Evolutionary conservation across 2,113 vertebrate species (phyloP).

Genomic region (Tachysurus fulvidraco): DNA sequence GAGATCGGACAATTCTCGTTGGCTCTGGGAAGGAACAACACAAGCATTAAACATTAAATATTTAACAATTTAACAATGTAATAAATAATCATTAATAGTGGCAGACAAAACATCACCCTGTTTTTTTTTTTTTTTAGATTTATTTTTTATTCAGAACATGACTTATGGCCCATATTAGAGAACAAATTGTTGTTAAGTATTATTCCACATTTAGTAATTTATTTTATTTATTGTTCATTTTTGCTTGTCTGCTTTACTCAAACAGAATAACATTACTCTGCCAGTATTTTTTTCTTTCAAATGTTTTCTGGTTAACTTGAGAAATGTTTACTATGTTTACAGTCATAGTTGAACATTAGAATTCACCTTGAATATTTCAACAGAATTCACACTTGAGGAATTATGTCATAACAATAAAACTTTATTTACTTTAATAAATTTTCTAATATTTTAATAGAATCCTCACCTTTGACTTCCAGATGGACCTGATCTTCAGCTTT

Average conservation of each 20-base stretch:
- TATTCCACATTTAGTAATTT: background rate
- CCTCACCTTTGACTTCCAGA: constrained; percentile 95
- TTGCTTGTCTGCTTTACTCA: background rate
- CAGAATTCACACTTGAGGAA: background rate
- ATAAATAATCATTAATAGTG: background rate
- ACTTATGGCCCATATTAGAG: background rate
- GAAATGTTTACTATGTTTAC: background rate
- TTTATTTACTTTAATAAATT: background rate
- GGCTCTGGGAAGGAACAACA: constrained; percentile 74
- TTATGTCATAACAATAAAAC: background rate
- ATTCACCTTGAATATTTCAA: background rate
- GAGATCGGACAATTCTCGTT: constrained; percentile 83
- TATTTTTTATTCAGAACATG: background rate
- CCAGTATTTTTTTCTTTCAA: background rate
- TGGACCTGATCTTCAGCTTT: constrained; percentile 86
- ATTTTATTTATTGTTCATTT: background rate
- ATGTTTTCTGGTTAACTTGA: background rate
- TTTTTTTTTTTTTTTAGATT: background rate
- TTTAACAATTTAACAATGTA: background rate
- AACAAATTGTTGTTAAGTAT: background rate
- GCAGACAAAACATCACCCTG: background rate
- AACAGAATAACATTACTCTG: background rate
- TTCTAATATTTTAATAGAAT: background rate
- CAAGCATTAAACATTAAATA: background rate
- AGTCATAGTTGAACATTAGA: background rate